phyloP scores from a whole-genome alignment of 2,113 vertebrate species.

The Grammomys surdaster region DNA sequence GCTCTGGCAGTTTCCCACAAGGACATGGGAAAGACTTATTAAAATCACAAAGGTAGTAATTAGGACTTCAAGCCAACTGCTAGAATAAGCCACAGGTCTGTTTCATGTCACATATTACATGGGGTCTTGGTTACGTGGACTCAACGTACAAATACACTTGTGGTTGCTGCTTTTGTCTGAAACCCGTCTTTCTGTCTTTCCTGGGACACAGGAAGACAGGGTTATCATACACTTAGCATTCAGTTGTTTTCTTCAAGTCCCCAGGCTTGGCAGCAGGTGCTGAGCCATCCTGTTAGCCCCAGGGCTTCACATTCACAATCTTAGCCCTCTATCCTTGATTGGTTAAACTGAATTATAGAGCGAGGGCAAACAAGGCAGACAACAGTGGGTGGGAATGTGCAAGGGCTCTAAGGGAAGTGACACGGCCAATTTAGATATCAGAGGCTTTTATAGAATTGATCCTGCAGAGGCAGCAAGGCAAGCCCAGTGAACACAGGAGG shows the following conservation, averaged over 20 bases:
- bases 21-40: slow-evolving; percentile 6
- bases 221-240: neutral
- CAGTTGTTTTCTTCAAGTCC: neutral
- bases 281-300: neutral
- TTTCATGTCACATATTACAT: neutral
- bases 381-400: neutral
- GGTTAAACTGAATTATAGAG: neutral
- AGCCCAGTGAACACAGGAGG: neutral
- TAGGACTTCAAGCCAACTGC: neutral
- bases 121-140: neutral
- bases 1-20: neutral
- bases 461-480: neutral
- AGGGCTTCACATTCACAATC: neutral
- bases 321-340: neutral
- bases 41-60: slow-evolving; percentile 8
- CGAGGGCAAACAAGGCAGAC: neutral
- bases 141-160: neutral
- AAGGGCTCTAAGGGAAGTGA: neutral
- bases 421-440: neutral
- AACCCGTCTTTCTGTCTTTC: neutral
- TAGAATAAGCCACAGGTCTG: neutral
- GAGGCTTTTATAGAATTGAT: neutral
- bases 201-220: neutral
- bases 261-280: neutral
- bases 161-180: neutral